Conservation (phyloP, 2,888 invertebrate species). For the Eupithecia exiguata region DNA sequence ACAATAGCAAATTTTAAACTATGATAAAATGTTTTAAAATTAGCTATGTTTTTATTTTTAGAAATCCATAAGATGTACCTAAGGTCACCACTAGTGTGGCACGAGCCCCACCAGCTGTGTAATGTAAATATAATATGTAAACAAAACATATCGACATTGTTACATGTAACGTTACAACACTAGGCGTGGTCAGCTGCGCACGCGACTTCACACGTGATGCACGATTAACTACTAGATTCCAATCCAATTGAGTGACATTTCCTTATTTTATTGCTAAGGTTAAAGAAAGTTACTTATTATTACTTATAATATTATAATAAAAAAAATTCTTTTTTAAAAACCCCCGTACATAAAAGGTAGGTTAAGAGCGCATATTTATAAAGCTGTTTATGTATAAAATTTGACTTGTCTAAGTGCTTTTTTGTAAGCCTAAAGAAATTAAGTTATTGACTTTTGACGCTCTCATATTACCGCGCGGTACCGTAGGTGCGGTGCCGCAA, state of each 20-base stretch:
- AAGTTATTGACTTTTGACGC: too few relatives aligned
- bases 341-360: too few relatives aligned
- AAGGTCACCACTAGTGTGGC: background rate
- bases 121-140: conserved; percentile 2
- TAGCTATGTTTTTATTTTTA: conserved; percentile 11
- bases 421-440: too few relatives aligned
- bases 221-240: conserved; percentile 3
- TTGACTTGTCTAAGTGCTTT: too few relatives aligned
- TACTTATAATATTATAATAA: too few relatives aligned
- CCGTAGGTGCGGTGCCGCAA: too few relatives aligned
- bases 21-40: background rate
- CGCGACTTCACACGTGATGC: conserved; percentile 25
- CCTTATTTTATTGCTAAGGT: conserved; percentile 14
- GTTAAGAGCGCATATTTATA: too few relatives aligned
- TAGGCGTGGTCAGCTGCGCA: conserved; percentile 18
- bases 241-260: conserved; percentile 17
- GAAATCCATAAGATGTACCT: conserved; percentile 14
- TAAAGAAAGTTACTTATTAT: background rate
- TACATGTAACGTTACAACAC: conserved; percentile 19
- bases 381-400: too few relatives aligned
- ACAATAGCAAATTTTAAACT: background rate
- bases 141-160: conserved; percentile 19
- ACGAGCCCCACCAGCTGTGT: conserved; percentile 3
- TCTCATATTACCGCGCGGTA: too few relatives aligned
- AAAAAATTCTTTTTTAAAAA: too few relatives aligned